These are phyloP conservation scores for Melanotaenia pygmaea DNA, from an alignment of 2,797 vertebrate species.

Conservation along the genomic window DNA sequence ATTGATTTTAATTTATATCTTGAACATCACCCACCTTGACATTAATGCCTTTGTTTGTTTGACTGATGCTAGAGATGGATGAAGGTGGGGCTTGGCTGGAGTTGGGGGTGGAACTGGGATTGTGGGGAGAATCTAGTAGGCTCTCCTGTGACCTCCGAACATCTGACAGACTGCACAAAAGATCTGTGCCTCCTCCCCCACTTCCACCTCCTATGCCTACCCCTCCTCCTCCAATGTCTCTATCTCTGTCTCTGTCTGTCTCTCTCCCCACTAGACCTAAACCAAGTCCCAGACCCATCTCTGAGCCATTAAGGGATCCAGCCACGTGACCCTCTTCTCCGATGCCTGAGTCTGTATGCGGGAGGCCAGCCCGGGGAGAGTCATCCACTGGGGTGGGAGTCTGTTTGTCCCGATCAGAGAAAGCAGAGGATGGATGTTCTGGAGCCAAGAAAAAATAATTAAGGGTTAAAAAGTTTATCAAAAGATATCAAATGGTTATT, in stretches of 20 bases:
- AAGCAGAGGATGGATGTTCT: slow-evolving; percentile 92
- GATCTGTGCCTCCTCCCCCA: slow-evolving; percentile 91
- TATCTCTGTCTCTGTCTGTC: slow-evolving; percentile 76
- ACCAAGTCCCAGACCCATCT: slow-evolving; percentile 85
- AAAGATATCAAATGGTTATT: background rate
- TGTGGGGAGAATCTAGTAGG: slow-evolving; percentile 87
- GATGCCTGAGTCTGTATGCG: slow-evolving; percentile 97
- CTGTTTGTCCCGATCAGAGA: slow-evolving; percentile 89
- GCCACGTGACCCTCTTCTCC: slow-evolving; percentile 93
- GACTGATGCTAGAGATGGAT: slow-evolving; percentile 97
- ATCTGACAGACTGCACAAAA: slow-evolving; percentile 94
- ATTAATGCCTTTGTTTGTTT: slow-evolving; percentile 96
- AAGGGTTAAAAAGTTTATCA: background rate
- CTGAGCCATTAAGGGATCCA: slow-evolving; percentile 91
- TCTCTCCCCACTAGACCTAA: slow-evolving; percentile 77
- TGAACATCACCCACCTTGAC: slow-evolving; percentile 81
- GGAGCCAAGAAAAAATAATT: slow-evolving; percentile 20
- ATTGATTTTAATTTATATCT: background rate
- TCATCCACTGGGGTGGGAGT: slow-evolving; percentile 90
- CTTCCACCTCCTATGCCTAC: slow-evolving; percentile 75
- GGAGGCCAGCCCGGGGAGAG: slow-evolving; percentile 90
- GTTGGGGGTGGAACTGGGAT: slow-evolving; percentile 64
- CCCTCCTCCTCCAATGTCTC: slow-evolving; percentile 57
- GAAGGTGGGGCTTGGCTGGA: slow-evolving; percentile 86
- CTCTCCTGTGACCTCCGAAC: slow-evolving; percentile 96